phyloP scores from a whole-genome alignment of 2,113 vertebrate genomes.

The Leptosomus discolor region DNA sequence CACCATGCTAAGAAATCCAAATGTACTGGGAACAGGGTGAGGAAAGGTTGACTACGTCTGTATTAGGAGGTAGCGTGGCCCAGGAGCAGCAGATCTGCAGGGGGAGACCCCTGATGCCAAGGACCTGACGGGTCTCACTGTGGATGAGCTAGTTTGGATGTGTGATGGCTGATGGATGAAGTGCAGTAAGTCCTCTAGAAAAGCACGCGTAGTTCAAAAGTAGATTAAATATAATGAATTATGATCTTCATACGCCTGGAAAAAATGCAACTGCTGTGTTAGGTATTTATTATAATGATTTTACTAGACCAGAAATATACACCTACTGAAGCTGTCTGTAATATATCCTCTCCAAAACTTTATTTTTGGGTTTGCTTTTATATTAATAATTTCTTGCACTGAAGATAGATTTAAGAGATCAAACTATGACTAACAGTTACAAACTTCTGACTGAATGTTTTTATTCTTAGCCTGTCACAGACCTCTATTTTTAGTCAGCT shows the following conservation, averaged over 20 bases:
- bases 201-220: background rate
- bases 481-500: conserved; percentile 5
- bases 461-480: background rate
- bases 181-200: background rate
- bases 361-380: background rate
- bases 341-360: background rate
- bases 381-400: background rate
- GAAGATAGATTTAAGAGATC: background rate
- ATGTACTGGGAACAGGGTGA: background rate
- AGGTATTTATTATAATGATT: background rate
- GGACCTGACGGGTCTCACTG: background rate
- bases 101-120: background rate
- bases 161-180: background rate
- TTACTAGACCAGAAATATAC: background rate
- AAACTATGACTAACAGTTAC: background rate
- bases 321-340: background rate
- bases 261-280: background rate
- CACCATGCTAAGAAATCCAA: background rate
- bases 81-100: background rate
- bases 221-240: background rate
- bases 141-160: background rate
- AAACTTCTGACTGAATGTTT: conserved; percentile 1
- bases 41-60: background rate
- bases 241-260: background rate
- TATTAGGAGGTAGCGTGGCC: background rate